Evolutionary conservation across 1,140 invertebrate genomes (phyloP), one percentile per base, ranked within the genome.

Genomic region (Caenorhabditis briggsae): DNA sequence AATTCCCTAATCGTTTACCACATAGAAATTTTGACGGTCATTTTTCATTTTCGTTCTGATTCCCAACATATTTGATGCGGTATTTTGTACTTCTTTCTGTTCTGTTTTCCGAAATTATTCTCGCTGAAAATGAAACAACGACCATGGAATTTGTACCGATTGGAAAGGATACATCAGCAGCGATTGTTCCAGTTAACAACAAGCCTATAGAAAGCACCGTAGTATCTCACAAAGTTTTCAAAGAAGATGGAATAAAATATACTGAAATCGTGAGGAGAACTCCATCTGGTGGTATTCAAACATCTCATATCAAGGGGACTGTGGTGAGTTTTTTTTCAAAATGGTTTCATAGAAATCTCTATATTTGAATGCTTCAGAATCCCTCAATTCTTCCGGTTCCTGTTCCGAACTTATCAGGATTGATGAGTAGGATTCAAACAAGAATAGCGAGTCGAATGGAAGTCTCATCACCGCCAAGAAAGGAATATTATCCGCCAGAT

Each of bases 231-330:
- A 78, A 53, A 78, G 46, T 78, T 53, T 50, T 53, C 46, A 78
- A 78, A 50, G 70, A 78, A 78, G 46, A 78, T 41, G 46, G 70
- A 0, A 78, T 70, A 18, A 70, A 70, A 46, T 46, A 70, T 18
- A 70, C 41, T 6, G 64, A 70, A 70, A 70, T 70, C 18, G 16
- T 70, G 7, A 9, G 64, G n/a, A 14, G 46, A 70, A 70, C 64
- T 25, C 18, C 64, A n/a, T 46, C 64, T 0, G 64, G 41, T 18
- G 41, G 33, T 46, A 70, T 41, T 16, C 64, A 70, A 46, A 43
- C 20, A 11, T 20, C 16, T 46, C 33, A 46, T 46, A 43, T 53
- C 33, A 78, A 50, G n/a, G 46, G 43, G 2, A 46, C 23, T 50
- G 70, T 50, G 70, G 70, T 78, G 11, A n/a, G 20, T 20, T 25